Conservation (phyloP, 2,797 vertebrate species). For the Sebastes dallii region DNA sequence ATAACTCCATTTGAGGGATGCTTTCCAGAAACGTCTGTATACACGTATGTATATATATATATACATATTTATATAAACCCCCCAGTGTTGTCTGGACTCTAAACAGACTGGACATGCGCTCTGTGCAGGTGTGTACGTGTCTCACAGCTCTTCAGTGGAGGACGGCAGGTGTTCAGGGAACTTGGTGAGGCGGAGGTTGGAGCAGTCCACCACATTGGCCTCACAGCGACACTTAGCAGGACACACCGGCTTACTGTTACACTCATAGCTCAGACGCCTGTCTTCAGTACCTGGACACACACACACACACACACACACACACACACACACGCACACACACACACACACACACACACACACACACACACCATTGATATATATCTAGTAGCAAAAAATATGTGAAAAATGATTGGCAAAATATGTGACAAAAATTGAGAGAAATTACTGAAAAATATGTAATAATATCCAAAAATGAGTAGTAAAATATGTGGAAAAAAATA, state of each 20-base stretch:
- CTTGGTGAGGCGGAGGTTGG: constrained; percentile 92
- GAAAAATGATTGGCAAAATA: too few relatives aligned
- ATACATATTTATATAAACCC: too few relatives aligned
- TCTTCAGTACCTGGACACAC: constrained; percentile 86
- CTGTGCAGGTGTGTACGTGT: background rate
- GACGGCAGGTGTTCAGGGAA: constrained; percentile 92
- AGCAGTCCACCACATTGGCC: constrained; percentile 92
- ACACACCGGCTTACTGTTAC: constrained; percentile 91
- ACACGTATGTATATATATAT: too few relatives aligned
- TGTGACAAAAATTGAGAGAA: too few relatives aligned
- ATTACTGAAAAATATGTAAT: too few relatives aligned
- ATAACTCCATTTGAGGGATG: too few relatives aligned
- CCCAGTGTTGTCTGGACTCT: too few relatives aligned
- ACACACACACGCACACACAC: constrained; percentile 41
- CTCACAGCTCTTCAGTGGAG: constrained; percentile 93
- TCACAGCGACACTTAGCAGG: constrained; percentile 96
- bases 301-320: too few relatives aligned
- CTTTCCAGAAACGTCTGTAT: too few relatives aligned
- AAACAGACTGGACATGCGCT: background rate
- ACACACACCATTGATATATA: background rate
- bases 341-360: constrained; percentile 73
- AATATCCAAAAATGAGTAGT: too few relatives aligned
- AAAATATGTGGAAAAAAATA: too few relatives aligned
- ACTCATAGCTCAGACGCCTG: constrained; percentile 90
- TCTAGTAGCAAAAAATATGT: too few relatives aligned